These are phyloP conservation scores for Oryzias javanicus DNA, from an alignment of 2,113 vertebrate genomes.

Conservation along the genomic window DNA sequence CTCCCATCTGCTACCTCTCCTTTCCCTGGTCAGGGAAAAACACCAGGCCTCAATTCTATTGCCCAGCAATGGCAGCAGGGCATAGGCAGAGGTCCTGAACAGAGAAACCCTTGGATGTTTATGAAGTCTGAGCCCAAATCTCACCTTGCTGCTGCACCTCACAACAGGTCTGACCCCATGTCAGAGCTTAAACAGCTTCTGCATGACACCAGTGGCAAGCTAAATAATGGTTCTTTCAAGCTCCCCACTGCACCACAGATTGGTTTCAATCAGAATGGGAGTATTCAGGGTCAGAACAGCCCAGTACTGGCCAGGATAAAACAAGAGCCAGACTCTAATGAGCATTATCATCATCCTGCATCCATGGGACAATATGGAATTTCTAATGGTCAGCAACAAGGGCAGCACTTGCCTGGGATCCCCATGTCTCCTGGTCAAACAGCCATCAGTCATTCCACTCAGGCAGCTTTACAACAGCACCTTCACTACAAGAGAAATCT, in stretches of 20 bases:
- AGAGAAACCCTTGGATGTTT: constrained; percentile 68
- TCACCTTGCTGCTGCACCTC: constrained; percentile 58
- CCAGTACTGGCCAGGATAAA: constrained; percentile 66
- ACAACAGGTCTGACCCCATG: constrained; percentile 84
- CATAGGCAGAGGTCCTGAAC: constrained; percentile 60
- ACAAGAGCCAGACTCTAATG: constrained; percentile 72
- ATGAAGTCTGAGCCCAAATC: constrained; percentile 73
- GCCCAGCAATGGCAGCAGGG: constrained; percentile 68
- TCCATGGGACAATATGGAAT: constrained; percentile 68
- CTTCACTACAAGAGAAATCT: constrained; percentile 95
- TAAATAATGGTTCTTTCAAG: constrained; percentile 83
- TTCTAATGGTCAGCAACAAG: constrained; percentile 74
- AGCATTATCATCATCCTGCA: constrained; percentile 63
- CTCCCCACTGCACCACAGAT: constrained; percentile 73
- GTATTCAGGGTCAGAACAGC: constrained; percentile 47
- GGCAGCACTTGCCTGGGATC: constrained; percentile 59
- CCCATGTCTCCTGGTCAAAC: constrained; percentile 69
- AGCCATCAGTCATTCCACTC: constrained; percentile 85
- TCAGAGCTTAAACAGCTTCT: constrained; percentile 91
- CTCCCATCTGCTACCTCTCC: constrained; percentile 72
- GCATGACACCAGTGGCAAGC: constrained; percentile 82
- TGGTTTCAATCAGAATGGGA: constrained; percentile 66
- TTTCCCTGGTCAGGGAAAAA: constrained; percentile 62
- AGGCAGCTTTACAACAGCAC: constrained; percentile 93
- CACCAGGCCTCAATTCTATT: constrained; percentile 47